Percentiles rank a stretch among this genome's conserved stretches.
phyloP scores from a whole-genome alignment of 2,888 invertebrate species.

The Xestobium rufovillosum region DNA sequence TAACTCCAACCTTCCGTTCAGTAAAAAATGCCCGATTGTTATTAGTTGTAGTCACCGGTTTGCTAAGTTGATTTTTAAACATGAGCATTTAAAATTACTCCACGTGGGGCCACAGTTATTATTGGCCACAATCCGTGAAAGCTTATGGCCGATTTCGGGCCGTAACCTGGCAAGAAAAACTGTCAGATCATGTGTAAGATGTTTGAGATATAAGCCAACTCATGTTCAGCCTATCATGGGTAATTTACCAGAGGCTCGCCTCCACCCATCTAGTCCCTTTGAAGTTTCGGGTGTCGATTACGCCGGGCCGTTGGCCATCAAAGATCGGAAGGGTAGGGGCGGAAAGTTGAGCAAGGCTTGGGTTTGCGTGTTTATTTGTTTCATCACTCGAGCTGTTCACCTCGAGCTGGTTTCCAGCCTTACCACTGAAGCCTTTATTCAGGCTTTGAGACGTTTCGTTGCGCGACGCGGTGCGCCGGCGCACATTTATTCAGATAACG shows the following conservation, averaged over 20 bases:
- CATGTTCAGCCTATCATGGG: no score
- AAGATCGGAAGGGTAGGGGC: conserved; percentile 6
- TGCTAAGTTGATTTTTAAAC: conserved; percentile 6
- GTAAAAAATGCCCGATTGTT: neutral
- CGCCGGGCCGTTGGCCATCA: conserved; percentile 9
- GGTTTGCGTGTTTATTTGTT: conserved; percentile 14
- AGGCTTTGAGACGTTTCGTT: conserved; percentile 20
- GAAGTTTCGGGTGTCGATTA: conserved; percentile 4
- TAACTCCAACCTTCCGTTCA: no score
- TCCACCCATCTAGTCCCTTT: conserved; percentile 6
- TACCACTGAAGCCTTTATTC: conserved; percentile 19
- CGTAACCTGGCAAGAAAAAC: conserved; percentile 7
- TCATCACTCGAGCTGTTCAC: conserved; percentile 18
- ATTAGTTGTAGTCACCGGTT: conserved; percentile 2
- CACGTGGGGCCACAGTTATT: conserved; percentile 17
- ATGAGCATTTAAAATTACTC: conserved; percentile 9
- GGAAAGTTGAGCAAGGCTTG: conserved; percentile 14
- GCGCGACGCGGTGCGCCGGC: conserved; percentile 19
- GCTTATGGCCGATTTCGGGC: conserved; percentile 18
- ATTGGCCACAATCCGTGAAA: conserved; percentile 13
- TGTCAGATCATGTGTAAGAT: conserved; percentile 2
- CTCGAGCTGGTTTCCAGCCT: conserved; percentile 21
- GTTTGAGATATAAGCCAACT: no score
- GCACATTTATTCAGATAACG: conserved; percentile 21
- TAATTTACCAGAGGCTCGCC: conserved; percentile 6